A percentile compares a stretch with the other conserved stretches of the same genome.
Evolutionary conservation across 2,888 invertebrate species (phyloP).

Genomic region (Meteorus colon): DNA sequence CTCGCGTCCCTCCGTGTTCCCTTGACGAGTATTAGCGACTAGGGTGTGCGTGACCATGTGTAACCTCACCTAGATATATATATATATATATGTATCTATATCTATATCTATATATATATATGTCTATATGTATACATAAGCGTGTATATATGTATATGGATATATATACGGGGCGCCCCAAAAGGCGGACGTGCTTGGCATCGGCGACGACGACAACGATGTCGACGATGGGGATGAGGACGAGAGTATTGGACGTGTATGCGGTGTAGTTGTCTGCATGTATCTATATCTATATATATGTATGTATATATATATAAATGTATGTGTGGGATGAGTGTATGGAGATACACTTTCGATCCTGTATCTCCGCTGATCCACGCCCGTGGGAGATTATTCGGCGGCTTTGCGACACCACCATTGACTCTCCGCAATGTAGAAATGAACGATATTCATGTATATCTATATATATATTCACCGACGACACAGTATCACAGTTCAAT

Average conservation of each 20-base stretch:
- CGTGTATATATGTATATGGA: slow-evolving; percentile 46
- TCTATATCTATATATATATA: slow-evolving; percentile 47
- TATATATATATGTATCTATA: slow-evolving; percentile 40
- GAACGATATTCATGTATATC: background rate
- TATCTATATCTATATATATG: background rate
- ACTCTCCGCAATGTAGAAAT: background rate
- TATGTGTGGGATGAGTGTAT: background rate
- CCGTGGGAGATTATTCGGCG: slow-evolving; percentile 42
- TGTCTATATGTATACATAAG: slow-evolving; percentile 20
- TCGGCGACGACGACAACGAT: slow-evolving; percentile 60
- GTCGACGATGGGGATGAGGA: slow-evolving; percentile 6
- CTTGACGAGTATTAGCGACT: slow-evolving; percentile 40
- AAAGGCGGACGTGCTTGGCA: slow-evolving; percentile 71
- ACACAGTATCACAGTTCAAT: background rate
- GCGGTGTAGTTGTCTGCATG: background rate
- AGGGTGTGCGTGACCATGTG: slow-evolving; percentile 46
- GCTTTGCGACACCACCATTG: slow-evolving; percentile 3
- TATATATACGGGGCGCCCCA: slow-evolving; percentile 63
- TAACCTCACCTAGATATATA: slow-evolving; percentile 31
- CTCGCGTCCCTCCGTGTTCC: slow-evolving; percentile 35
- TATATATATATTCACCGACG: background rate
- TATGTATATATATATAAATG: background rate
- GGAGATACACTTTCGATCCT: slow-evolving; percentile 47
- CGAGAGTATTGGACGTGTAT: background rate
- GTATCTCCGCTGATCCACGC: slow-evolving; percentile 68